Base-by-base conservation (phyloP, 2,797 vertebrate species). In the Chelon auratus region DNA sequence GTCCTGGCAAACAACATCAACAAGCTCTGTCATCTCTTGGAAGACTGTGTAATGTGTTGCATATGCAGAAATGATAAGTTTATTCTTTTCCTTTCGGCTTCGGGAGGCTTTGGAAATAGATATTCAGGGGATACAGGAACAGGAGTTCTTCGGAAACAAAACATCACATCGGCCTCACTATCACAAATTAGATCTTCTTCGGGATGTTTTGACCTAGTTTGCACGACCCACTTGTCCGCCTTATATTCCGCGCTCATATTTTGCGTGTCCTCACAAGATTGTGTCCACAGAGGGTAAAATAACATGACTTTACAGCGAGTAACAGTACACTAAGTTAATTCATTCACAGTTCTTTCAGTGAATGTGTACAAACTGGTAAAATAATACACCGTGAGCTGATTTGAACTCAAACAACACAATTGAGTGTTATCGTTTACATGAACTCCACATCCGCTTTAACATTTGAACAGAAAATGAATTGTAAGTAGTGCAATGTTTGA, bases 41-140 rank as follows among this genome's bases (percentile, higher is more conserved):
- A 87, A 78, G 63, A 81, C 63, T 64, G 68, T 66, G 56, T 87
- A 88, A 91, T 91, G 59, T 72, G 64, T 87, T 87, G 80, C 88
- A 87, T 78, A 80, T 89, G 78, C 68, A 57, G 37, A 69, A 75
- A 62, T 80, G 67, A 80, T 69, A 53, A 33, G 68, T 81, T 75
- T 78, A 71, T 84, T 84, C 37, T 53, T 67, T 78, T 81, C 54
- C 17, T 62, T 26, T 55, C 80, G 67, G 54, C 81, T 72, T 65
- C 17, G 42, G 2, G 39, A 62, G 17, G 24, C 26, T 77, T 72
- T 82, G 66, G 71, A 84, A 80, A 70, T 40, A 65, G 64, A 84
- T 51, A 77, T 9, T 55, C 26, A 57, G 56, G 60, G 45, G 59
- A 74, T 78, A 72, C 20, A 42, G 56, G 75, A 72, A 77, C 40